Percentiles rank a stretch among this genome's conserved stretches.
Evolutionary conservation across 1,140 invertebrate species (phyloP).

Genomic region (Yoshiicerus persimilis): DNA sequence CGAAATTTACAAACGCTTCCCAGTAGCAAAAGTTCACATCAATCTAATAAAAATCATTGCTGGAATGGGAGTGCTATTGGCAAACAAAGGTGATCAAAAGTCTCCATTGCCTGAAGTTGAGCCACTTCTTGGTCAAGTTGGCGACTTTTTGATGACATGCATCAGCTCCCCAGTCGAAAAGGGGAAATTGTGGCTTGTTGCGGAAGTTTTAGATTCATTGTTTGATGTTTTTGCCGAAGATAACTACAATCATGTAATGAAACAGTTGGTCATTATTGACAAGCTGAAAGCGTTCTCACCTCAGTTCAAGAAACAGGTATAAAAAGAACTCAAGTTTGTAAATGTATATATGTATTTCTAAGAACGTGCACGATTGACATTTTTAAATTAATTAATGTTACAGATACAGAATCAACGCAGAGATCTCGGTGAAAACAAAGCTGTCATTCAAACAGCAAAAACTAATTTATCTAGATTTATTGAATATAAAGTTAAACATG

Average conservation of each 20-base stretch:
- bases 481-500: constrained; percentile 61
- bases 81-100: constrained; percentile 52
- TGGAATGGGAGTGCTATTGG: constrained; percentile 59
- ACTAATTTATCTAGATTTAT: constrained; percentile 71
- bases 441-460: constrained; percentile 67
- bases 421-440: constrained; percentile 64
- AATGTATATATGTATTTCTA: not conserved
- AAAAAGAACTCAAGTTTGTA: constrained; percentile 41
- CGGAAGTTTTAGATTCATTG: constrained; percentile 71
- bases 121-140: not conserved
- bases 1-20: constrained; percentile 60
- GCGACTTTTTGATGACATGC: constrained; percentile 31
- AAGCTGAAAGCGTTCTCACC: constrained; percentile 62
- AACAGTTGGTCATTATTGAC: constrained; percentile 64
- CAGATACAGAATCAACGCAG: constrained; percentile 65
- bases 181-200: constrained; percentile 66
- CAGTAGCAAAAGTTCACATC: constrained; percentile 62
- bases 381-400: constrained; percentile 40
- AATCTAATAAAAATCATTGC: constrained; percentile 71
- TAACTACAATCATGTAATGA: constrained; percentile 65
- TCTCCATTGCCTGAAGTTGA: not conserved
- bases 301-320: constrained; percentile 67
- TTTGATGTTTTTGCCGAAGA: constrained; percentile 79
- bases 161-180: constrained; percentile 15
- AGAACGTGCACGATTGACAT: too few relatives aligned